Base-by-base conservation (phyloP, 2,888 invertebrate species). In the Orthosia gothica region DNA sequence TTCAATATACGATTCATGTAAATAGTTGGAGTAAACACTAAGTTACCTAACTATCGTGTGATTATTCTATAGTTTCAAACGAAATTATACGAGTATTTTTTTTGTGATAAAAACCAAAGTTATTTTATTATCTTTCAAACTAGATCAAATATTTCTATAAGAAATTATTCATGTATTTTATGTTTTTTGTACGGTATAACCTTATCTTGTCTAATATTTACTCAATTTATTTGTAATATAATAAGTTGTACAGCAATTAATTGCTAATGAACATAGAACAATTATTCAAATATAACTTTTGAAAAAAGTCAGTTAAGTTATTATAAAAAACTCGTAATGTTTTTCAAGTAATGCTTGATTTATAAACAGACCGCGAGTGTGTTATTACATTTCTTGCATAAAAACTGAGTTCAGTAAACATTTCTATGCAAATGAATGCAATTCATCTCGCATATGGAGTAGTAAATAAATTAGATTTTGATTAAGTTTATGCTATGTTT, bases 1-100 rank as follows among this genome's bases (percentile, higher is more conserved):
- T 94, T 93, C 91, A 91, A 93, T 90, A 89, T 89, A 89, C 88
- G 86, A 87, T 87, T 86, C 86, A 80, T 92, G 92, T 93, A 93
- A 86, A 92, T 92, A 92, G 85, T 84, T 86, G 82, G 74, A 74
- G 67, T 87, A 79, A 85, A 79, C 73, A 82, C 59, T 85, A 84
- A 40, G 40, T 82, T 79, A 81, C 84, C 82, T 78, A 81, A 84
- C 80, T 84, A 79, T 73, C 58, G 70, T 69, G 59, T 66, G 66
- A 71, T 82, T 82, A 83, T 79, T 83, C 66, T 59, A 85, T 85
- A 66, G 74, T 76, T 72, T 64, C 55, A 65, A 74, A 59, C 69
- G 40, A 68, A 70, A 71, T 76, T 77, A 74, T 70, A 72, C 54
- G 68, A 77, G 32, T 26, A 69, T 0, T 52, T 55, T 66, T 62